phyloP scores from a whole-genome alignment of 1,140 invertebrate genomes.

The Manduca sexta region DNA sequence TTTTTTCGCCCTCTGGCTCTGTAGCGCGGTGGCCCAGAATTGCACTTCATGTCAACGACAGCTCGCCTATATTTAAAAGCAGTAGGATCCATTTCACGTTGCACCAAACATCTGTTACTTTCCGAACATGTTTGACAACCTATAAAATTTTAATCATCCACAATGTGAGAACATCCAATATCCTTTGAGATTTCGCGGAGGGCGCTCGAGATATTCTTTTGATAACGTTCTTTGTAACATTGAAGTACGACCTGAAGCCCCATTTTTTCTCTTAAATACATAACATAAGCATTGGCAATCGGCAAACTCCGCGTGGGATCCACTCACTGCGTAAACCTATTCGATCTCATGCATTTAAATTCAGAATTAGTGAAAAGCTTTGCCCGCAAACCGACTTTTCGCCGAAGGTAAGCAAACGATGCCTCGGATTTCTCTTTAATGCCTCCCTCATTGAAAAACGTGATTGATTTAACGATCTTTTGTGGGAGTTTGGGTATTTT shows the following conservation, averaged over 20 bases:
- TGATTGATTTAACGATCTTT: slow-evolving; percentile 52
- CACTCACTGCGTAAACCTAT: slow-evolving; percentile 51
- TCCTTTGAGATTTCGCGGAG: slow-evolving; percentile 7
- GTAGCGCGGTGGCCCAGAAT: slow-evolving; percentile 41
- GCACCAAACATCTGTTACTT: slow-evolving; percentile 56
- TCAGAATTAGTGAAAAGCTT: slow-evolving; percentile 64
- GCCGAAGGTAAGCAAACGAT: slow-evolving; percentile 49
- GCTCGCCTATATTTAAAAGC: slow-evolving; percentile 43
- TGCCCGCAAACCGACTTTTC: slow-evolving; percentile 50
- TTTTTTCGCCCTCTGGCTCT: slow-evolving; percentile 49
- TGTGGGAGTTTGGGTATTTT: not conserved
- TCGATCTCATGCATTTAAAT: slow-evolving; percentile 71
- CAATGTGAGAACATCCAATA: not conserved
- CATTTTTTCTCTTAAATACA: slow-evolving; percentile 48
- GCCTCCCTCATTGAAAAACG: slow-evolving; percentile 47
- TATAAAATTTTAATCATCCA: slow-evolving; percentile 11
- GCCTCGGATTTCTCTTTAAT: slow-evolving; percentile 46
- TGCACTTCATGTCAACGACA: slow-evolving; percentile 53
- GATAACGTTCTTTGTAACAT: slow-evolving; percentile 30
- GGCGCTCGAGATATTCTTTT: slow-evolving; percentile 27
- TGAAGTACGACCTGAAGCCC: slow-evolving; percentile 27
- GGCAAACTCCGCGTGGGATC: slow-evolving; percentile 39
- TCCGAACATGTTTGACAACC: slow-evolving; percentile 26
- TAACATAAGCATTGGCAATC: slow-evolving; percentile 55
- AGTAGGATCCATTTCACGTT: slow-evolving; percentile 27